Conservation (phyloP, 1,140 invertebrate species). For the Nephotettix cincticeps region DNA sequence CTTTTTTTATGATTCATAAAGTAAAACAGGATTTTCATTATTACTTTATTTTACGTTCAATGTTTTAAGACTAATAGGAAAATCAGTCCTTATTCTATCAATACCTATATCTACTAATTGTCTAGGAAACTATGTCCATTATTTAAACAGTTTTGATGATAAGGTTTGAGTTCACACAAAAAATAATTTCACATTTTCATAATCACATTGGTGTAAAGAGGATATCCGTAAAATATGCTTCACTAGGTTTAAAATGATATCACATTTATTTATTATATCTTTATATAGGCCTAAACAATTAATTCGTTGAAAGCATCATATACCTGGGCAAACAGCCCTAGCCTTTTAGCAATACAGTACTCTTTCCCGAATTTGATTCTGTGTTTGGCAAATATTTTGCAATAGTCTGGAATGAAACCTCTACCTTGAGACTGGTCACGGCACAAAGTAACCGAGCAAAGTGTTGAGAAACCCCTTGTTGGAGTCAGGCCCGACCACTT, state of each 20-base stretch:
- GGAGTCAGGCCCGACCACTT: too few species aligned
- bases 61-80: not conserved
- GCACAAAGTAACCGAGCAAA: not conserved
- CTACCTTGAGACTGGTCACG: not conserved
- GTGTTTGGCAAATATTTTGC: too few species aligned
- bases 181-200: not conserved
- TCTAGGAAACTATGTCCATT: not conserved
- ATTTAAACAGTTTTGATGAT: not conserved
- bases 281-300: conserved; percentile 16
- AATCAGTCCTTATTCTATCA: conserved; percentile 6
- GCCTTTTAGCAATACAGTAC: too few species aligned
- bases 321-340: too few species aligned
- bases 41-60: not conserved
- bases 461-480: not conserved
- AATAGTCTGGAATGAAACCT: conserved; percentile 2
- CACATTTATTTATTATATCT: conserved; percentile 13
- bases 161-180: not conserved
- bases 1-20: too few species aligned
- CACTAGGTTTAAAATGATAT: conserved; percentile 11
- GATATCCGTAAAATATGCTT: not conserved
- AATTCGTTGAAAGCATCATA: not conserved
- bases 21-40: too few species aligned
- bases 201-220: not conserved
- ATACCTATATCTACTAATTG: not conserved
- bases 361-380: too few species aligned